A percentile compares a stretch with the other conserved stretches of the same genome.
Evolutionary conservation across 2,113 vertebrate species (phyloP).

Genomic region (Sciurus niger): DNA sequence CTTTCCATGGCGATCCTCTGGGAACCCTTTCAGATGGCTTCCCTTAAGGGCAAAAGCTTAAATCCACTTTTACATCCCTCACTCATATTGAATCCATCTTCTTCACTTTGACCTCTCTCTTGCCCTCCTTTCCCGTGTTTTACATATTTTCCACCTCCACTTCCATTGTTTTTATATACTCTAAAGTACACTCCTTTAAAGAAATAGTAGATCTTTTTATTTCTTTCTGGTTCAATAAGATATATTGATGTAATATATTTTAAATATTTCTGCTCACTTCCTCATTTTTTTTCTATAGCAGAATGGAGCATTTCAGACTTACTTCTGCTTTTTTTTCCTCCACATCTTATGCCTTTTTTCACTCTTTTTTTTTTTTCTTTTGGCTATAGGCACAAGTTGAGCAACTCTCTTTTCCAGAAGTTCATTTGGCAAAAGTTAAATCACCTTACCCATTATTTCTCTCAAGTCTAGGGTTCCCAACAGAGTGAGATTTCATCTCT

Average conservation of each 20-base stretch:
- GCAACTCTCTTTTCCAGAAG: neutral
- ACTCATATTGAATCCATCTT: neutral
- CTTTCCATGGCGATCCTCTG: neutral
- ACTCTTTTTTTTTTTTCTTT: neutral
- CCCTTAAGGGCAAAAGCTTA: neutral
- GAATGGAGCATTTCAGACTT: neutral
- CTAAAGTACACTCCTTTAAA: neutral
- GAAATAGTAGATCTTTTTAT: neutral
- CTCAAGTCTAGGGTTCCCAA: neutral
- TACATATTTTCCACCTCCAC: neutral
- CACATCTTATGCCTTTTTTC: fast-evolving
- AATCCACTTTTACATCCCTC: neutral
- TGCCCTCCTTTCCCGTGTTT: neutral
- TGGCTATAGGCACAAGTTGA: neutral
- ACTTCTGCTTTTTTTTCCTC: neutral
- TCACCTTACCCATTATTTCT: neutral
- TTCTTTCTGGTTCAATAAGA: neutral
- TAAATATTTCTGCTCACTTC: neutral
- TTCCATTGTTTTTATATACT: neutral
- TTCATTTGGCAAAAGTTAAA: neutral
- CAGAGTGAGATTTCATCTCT: neutral
- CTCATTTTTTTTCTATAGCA: neutral
- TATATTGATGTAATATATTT: neutral
- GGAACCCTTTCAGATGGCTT: neutral
- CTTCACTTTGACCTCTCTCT: neutral